Percentiles rank a stretch among this genome's conserved stretches.
Conservation (phyloP, 2,113 vertebrate species). For the Balaenoptera acutorostrata region DNA sequence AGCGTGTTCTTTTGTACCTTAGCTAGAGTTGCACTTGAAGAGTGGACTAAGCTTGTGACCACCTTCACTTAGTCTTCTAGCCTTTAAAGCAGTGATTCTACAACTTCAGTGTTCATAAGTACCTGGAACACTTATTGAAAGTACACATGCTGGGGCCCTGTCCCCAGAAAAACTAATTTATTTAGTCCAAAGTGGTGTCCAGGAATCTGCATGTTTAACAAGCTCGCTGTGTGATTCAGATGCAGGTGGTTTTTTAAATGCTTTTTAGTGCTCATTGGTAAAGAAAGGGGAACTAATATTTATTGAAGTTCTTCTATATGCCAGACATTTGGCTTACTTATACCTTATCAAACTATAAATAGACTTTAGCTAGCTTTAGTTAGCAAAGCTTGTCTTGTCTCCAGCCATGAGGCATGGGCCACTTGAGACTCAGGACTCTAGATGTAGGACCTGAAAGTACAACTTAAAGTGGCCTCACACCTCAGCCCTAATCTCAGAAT, state of each 20-base stretch:
- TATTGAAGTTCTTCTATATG: not conserved
- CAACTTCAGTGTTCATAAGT: not conserved
- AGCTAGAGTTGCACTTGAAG: not conserved
- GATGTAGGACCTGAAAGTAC: not conserved
- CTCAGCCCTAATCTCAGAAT: not conserved
- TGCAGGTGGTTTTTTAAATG: not conserved
- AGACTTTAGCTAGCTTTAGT: not conserved
- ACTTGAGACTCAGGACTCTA: not conserved
- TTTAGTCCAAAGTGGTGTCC: not conserved
- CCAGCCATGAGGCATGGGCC: not conserved
- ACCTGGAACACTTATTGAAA: not conserved
- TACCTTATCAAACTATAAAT: not conserved
- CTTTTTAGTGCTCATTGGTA: not conserved
- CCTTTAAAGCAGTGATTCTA: slow-evolving; percentile 27
- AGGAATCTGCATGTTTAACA: not conserved
- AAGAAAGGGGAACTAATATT: not conserved
- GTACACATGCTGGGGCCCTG: not conserved
- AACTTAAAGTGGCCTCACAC: not conserved
- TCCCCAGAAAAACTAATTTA: not conserved
- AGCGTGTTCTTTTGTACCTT: not conserved
- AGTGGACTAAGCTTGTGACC: not conserved
- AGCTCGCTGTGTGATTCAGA: not conserved
- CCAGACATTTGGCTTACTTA: not conserved
- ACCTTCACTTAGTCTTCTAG: not conserved
- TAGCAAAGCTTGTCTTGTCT: not conserved